Percentiles rank a stretch among this genome's conserved stretches.
These are phyloP conservation scores for Monopis laevigella DNA, from an alignment of 2,888 invertebrate genomes.

Conservation along the genomic window DNA sequence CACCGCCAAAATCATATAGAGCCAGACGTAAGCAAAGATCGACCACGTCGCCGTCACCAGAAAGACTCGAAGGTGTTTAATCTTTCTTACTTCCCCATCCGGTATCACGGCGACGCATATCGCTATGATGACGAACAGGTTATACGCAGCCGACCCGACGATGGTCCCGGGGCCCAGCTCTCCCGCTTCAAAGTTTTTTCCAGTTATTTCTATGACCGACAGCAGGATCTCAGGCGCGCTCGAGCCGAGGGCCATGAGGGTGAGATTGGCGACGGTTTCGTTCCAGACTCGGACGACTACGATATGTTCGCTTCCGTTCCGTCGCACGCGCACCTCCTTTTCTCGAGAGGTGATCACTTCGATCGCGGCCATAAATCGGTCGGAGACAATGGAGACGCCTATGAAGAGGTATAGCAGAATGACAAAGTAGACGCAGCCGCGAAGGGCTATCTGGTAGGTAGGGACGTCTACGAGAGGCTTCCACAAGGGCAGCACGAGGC, in stretches of 20 bases:
- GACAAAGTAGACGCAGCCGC: slow-evolving; percentile 92
- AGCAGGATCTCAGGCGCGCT: slow-evolving; percentile 98
- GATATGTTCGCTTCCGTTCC: slow-evolving; percentile 88
- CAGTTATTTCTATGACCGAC: slow-evolving; percentile 97
- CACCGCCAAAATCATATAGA: slow-evolving; percentile 92
- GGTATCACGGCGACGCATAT: slow-evolving; percentile 94
- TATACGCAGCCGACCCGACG: slow-evolving; percentile 98
- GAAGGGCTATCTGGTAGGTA: slow-evolving; percentile 78
- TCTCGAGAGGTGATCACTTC: slow-evolving; percentile 99
- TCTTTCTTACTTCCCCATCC: slow-evolving; percentile 88
- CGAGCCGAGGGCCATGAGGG: slow-evolving; percentile 98
- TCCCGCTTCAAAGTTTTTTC: slow-evolving; percentile 94
- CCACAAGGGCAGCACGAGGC: slow-evolving; percentile 91
- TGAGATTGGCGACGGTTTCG: slow-evolving; percentile 98
- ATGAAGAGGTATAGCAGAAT: slow-evolving; percentile 94
- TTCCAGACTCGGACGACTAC: slow-evolving; percentile 98
- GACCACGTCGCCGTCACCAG: slow-evolving; percentile 98
- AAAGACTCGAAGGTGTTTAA: slow-evolving; percentile 96
- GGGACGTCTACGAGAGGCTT: slow-evolving; percentile 80
- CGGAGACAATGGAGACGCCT: slow-evolving; percentile 98
- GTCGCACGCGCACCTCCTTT: slow-evolving; percentile 91
- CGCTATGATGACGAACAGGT: slow-evolving; percentile 97
- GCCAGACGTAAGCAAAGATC: slow-evolving; percentile 98
- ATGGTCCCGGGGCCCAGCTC: slow-evolving; percentile 98
- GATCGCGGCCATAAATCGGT: slow-evolving; percentile 99